phyloP scores from a whole-genome alignment of 2,113 vertebrate species.

The Rostratula benghalensis region DNA sequence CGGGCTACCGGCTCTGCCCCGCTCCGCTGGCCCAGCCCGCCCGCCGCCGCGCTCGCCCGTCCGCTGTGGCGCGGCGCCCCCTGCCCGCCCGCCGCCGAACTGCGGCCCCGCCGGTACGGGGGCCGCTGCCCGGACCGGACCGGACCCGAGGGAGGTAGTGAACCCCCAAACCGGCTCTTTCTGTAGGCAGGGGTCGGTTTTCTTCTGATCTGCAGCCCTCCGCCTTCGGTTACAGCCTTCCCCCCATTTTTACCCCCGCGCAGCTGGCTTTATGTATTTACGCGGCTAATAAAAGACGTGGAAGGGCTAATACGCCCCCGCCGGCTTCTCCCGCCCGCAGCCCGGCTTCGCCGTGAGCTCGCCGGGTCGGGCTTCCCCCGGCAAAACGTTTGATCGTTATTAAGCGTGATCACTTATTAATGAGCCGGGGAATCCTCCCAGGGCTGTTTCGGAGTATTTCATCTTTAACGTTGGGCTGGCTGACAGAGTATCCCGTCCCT shows the following conservation, averaged over 20 bases:
- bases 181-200: no score
- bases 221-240: background rate
- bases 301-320: background rate
- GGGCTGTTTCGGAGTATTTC: background rate
- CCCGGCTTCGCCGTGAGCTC: background rate
- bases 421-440: background rate
- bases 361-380: background rate
- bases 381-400: background rate
- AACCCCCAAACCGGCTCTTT: background rate
- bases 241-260: background rate
- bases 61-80: slow-evolving; percentile 24
- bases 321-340: background rate
- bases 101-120: background rate
- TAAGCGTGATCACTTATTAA: slow-evolving; percentile 17
- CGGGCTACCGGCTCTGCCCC: rapidly evolving
- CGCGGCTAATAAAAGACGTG: background rate
- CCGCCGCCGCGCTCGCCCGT: background rate
- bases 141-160: background rate
- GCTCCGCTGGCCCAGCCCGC: background rate
- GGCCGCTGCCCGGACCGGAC: no score
- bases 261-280: background rate
- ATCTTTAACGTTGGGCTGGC: background rate
- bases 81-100: background rate
- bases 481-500: background rate
- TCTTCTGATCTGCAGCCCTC: background rate